Conservation (phyloP, 92 coral and sea anemone species). For the Siderastrea radians region DNA sequence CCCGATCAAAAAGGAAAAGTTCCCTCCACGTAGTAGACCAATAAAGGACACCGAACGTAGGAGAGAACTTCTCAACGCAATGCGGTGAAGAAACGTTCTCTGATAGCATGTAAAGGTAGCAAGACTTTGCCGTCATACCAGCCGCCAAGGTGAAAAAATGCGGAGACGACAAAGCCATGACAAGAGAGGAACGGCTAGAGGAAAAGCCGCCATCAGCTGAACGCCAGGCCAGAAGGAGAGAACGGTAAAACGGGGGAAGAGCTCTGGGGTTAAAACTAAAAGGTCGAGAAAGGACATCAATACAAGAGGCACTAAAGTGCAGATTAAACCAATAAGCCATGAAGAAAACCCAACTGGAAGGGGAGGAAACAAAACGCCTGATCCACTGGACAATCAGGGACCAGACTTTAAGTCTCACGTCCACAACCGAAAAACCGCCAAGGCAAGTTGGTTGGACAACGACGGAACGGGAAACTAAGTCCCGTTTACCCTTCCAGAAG, state of each 20-base stretch:
- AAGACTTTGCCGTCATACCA: not conserved
- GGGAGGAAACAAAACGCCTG: not conserved
- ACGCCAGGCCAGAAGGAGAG: slow-evolving; percentile 7
- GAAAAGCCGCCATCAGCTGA: not conserved
- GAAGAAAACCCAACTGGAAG: not conserved
- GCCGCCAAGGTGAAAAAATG: not conserved
- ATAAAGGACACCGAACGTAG: not conserved
- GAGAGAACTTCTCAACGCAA: slow-evolving; percentile 25
- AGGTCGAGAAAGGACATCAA: not conserved
- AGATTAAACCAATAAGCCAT: not conserved
- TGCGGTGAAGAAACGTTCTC: not conserved
- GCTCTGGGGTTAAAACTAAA: too few relatives aligned
- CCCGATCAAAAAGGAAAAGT: not conserved
- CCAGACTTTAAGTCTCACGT: not conserved
- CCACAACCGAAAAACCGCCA: not conserved
- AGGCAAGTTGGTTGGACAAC: not conserved
- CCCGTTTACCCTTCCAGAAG: not conserved
- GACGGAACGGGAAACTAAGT: not conserved
- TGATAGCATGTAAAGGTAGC: not conserved
- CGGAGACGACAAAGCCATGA: not conserved
- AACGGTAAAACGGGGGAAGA: slow-evolving; percentile 10
- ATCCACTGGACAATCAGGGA: not conserved
- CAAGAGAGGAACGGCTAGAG: fast-evolving
- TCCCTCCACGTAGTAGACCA: slow-evolving; percentile 51
- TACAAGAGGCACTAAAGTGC: not conserved